These are phyloP conservation scores for Halcyon leucocephala DNA, from an alignment of 2,797 vertebrate genomes.

Conservation along the genomic window DNA sequence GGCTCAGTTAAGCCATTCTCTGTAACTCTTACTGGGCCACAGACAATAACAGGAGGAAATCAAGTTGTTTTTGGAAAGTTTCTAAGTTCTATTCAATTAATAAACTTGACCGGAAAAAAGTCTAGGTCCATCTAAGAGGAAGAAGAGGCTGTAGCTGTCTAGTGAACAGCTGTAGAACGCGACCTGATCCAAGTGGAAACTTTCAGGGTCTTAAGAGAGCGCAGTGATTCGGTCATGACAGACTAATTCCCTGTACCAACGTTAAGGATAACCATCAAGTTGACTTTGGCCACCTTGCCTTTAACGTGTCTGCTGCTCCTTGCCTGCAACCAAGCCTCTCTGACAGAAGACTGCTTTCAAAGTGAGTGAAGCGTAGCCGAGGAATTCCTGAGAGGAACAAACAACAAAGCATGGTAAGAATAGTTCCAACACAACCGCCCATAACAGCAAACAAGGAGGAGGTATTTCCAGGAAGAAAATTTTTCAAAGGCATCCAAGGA, in stretches of 20 bases:
- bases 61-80: background rate
- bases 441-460: background rate
- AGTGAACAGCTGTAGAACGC: background rate
- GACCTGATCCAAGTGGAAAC: background rate
- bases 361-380: background rate
- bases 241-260: background rate
- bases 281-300: background rate
- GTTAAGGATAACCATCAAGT: background rate
- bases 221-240: background rate
- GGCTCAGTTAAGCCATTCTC: background rate
- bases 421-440: background rate
- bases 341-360: background rate
- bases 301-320: background rate
- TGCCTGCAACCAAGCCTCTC: background rate
- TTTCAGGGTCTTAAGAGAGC: background rate
- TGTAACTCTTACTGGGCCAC: background rate
- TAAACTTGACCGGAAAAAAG: background rate
- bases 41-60: background rate
- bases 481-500: background rate
- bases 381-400: conserved; percentile 23
- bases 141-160: background rate
- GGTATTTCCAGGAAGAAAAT: background rate
- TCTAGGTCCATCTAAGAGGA: background rate
- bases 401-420: background rate
- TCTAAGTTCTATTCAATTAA: background rate